Conservation (phyloP, 2,113 vertebrate genomes). For the Gavialis gangeticus region DNA sequence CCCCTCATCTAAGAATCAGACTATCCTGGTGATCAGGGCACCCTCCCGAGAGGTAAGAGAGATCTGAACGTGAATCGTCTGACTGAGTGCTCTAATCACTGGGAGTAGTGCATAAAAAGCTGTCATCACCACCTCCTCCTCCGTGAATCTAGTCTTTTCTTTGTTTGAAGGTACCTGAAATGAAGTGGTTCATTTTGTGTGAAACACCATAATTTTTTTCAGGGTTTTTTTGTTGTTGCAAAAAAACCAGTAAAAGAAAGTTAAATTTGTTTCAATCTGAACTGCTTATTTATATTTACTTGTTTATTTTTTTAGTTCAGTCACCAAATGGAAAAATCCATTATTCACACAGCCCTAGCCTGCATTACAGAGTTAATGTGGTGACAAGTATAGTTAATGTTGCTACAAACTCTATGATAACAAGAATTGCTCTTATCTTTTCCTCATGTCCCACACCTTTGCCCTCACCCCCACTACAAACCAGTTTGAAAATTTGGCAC, state of each 20-base stretch:
- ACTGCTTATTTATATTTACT: neutral
- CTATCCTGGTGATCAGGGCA: too few relatives aligned
- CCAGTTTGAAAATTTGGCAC: neutral
- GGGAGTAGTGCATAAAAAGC: too few relatives aligned
- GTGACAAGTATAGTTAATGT: neutral
- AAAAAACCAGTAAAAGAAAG: neutral
- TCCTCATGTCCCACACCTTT: neutral
- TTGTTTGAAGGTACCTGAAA: neutral
- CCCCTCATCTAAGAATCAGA: too few relatives aligned
- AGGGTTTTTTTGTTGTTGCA: neutral
- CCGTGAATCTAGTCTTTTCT: neutral
- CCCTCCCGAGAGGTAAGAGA: too few relatives aligned
- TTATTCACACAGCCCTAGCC: neutral
- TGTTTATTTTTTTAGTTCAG: neutral
- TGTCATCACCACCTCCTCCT: neutral
- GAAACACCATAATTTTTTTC: neutral
- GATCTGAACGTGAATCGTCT: too few relatives aligned
- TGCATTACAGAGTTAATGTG: neutral
- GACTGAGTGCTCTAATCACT: neutral
- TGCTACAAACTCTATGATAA: neutral
- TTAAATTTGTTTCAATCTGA: neutral
- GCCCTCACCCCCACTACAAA: neutral
- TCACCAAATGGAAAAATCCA: slow-evolving; percentile 1
- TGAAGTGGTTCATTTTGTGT: neutral
- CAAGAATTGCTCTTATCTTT: neutral